These are phyloP conservation scores for Arenicola marina DNA, from an alignment of 2,888 invertebrate genomes.

Conservation along the genomic window DNA sequence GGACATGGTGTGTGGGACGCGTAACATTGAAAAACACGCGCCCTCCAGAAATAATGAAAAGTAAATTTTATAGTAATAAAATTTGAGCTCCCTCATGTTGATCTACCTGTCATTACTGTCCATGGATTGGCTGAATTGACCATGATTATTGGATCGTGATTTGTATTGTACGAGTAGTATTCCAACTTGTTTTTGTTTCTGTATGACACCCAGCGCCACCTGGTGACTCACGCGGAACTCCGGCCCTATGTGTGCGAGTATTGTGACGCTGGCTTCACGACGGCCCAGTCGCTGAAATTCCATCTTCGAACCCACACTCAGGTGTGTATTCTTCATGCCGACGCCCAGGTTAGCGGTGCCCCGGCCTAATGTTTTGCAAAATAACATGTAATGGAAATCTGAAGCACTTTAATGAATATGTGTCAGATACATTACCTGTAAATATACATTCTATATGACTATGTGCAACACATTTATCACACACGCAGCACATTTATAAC, in stretches of 20 bases:
- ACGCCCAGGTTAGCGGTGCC: not conserved
- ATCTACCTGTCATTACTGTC: no score
- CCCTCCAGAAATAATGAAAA: no score
- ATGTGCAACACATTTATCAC: not conserved
- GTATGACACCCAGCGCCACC: conserved; percentile 58
- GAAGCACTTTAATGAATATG: not conserved
- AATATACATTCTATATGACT: not conserved
- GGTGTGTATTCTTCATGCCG: conserved; percentile 35
- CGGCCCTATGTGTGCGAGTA: conserved; percentile 64
- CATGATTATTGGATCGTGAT: no score
- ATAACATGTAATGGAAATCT: not conserved
- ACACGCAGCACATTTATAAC: no score
- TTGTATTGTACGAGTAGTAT: no score
- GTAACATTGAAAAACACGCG: no score
- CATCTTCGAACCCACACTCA: conserved; percentile 61
- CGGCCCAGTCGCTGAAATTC: conserved; percentile 57
- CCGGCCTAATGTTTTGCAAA: not conserved
- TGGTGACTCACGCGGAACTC: conserved; percentile 60
- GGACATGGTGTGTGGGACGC: no score
- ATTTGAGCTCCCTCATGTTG: no score
- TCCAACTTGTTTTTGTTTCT: no score
- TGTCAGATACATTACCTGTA: not conserved
- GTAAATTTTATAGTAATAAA: no score
- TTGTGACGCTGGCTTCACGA: conserved; percentile 65
- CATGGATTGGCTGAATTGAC: no score